Percentiles rank a stretch among this genome's conserved stretches.
phyloP scores from a whole-genome alignment of 2,113 vertebrate genomes.

The Nothobranchius kuhntae region DNA sequence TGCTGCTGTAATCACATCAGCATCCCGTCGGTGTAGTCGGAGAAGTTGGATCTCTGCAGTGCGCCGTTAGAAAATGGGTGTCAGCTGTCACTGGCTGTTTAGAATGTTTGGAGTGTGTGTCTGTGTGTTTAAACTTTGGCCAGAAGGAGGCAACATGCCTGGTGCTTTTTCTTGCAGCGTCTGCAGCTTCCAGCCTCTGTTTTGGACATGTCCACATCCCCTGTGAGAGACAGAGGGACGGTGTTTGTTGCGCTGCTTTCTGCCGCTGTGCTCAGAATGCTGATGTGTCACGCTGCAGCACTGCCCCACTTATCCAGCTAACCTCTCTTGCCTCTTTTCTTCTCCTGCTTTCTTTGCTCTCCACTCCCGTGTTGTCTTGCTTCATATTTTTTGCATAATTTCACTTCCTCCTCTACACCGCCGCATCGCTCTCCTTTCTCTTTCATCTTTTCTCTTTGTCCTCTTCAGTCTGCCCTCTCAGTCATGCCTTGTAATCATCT shows the following conservation, averaged over 20 bases:
- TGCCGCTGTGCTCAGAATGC: constrained; percentile 79
- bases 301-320: constrained; percentile 81
- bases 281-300: constrained; percentile 84
- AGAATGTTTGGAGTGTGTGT: neutral
- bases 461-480: constrained; percentile 16
- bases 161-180: constrained; percentile 17
- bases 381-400: constrained; percentile 19
- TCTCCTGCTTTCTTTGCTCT: neutral
- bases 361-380: constrained; percentile 27
- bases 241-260: constrained; percentile 64
- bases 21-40: constrained; percentile 8
- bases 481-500: constrained; percentile 1
- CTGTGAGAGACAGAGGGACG: constrained; percentile 23
- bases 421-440: constrained; percentile 4
- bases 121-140: constrained; percentile 6
- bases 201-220: neutral
- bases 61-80: constrained; percentile 5
- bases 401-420: constrained; percentile 1
- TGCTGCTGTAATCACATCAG: constrained; percentile 21
- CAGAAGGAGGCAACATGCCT: constrained; percentile 5
- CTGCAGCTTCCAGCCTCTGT: too few species aligned
- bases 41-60: constrained; percentile 37
- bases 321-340: constrained; percentile 62
- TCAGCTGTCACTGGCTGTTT: too few species aligned
- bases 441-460: neutral